Percentiles rank a stretch among this genome's conserved stretches.
phyloP scores from a whole-genome alignment of 2,888 invertebrate genomes.

The Phyllotreta cruciferae region DNA sequence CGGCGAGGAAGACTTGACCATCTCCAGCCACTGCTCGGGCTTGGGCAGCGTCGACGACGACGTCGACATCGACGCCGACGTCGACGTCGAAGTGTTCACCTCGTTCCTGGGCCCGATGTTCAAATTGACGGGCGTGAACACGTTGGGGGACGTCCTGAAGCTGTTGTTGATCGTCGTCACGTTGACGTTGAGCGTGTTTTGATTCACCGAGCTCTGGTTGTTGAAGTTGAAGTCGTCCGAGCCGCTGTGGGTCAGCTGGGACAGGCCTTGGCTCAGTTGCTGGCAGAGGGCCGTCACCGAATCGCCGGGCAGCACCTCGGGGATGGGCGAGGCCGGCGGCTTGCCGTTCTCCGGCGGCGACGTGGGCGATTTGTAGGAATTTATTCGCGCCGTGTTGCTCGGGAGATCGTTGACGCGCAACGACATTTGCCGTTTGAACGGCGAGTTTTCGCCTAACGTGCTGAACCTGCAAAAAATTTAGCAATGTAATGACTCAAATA shows the following conservation, averaged over 20 bases:
- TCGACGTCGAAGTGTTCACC: slow-evolving; percentile 37
- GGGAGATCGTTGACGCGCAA: slow-evolving; percentile 94
- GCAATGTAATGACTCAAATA: not conserved
- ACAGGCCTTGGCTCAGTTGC: slow-evolving; percentile 74
- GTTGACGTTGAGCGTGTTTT: slow-evolving; percentile 61
- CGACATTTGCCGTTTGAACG: slow-evolving; percentile 95
- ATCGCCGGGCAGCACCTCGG: slow-evolving; percentile 75
- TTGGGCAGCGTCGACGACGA: slow-evolving; percentile 66
- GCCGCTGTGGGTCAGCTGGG: slow-evolving; percentile 69
- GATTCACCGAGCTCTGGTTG: slow-evolving; percentile 64
- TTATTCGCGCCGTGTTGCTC: slow-evolving; percentile 86
- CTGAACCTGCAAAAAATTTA: slow-evolving; percentile 64
- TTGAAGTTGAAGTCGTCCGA: slow-evolving; percentile 66
- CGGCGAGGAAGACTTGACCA: slow-evolving; percentile 67
- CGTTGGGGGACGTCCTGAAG: slow-evolving; percentile 37
- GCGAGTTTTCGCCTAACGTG: slow-evolving; percentile 79
- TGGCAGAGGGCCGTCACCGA: slow-evolving; percentile 78
- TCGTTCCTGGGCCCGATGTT: slow-evolving; percentile 47
- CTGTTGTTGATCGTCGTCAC: slow-evolving; percentile 48
- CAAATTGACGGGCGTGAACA: slow-evolving; percentile 49
- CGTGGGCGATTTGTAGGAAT: slow-evolving; percentile 57
- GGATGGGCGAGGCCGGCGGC: slow-evolving; percentile 76
- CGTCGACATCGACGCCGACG: slow-evolving; percentile 41
- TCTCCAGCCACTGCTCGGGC: slow-evolving; percentile 84
- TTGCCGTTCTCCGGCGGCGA: slow-evolving; percentile 47